phyloP scores from a whole-genome alignment of 2,888 invertebrate species.

The Alcis repandata region DNA sequence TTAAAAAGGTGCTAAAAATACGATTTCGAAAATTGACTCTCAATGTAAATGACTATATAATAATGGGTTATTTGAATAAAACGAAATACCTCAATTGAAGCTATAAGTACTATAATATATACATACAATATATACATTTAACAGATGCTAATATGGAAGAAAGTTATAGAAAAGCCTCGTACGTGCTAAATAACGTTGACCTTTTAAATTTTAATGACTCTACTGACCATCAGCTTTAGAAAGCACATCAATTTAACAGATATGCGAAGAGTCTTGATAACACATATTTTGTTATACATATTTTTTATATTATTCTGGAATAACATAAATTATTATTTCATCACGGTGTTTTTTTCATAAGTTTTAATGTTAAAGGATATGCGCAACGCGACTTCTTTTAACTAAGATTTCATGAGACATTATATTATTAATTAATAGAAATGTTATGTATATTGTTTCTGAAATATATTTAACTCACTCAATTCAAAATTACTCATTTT shows the following conservation, averaged over 20 bases:
- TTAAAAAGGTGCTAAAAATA: conserved; percentile 13
- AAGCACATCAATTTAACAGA: conserved; percentile 4
- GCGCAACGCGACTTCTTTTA: too few relatives aligned
- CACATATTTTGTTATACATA: not conserved
- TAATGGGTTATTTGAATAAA: conserved; percentile 5
- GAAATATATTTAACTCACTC: not conserved
- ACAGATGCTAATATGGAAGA: conserved; percentile 31
- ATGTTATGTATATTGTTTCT: not conserved
- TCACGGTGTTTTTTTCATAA: too few relatives aligned
- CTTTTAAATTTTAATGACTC: conserved; percentile 19
- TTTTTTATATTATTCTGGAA: not conserved
- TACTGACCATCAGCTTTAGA: conserved; percentile 5
- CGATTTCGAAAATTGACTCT: conserved; percentile 4
- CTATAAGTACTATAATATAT: conserved; percentile 20
- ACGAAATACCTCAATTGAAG: conserved; percentile 18
- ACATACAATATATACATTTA: too few relatives aligned
- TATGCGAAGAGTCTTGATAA: not conserved
- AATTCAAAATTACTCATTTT: not conserved
- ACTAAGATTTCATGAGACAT: too few relatives aligned
- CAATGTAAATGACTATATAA: conserved; percentile 14
- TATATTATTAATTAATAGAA: too few relatives aligned
- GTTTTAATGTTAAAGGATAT: too few relatives aligned
- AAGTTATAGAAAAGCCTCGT: conserved; percentile 25
- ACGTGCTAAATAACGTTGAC: conserved; percentile 21
- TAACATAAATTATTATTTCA: too few relatives aligned